phyloP scores from a whole-genome alignment of 1,140 invertebrate species.

The Solenopsis fugax region DNA sequence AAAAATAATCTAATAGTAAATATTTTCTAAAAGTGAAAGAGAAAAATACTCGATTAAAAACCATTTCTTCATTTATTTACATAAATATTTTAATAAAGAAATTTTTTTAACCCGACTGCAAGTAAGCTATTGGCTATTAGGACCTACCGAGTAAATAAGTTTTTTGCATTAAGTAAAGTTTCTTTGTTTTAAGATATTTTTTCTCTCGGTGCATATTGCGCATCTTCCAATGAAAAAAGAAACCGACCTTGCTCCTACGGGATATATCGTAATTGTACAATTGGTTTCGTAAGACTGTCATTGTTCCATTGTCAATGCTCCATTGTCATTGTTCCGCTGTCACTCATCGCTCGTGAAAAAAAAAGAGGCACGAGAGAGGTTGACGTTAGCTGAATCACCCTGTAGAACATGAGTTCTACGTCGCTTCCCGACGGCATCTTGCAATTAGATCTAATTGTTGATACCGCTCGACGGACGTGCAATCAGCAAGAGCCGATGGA shows the following conservation, averaged over 20 bases:
- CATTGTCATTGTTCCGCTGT: neutral
- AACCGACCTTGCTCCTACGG: neutral
- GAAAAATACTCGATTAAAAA: no score
- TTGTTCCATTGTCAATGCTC: neutral
- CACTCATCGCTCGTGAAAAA: neutral
- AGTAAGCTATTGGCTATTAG: no score
- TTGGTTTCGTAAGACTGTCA: slow-evolving; percentile 12
- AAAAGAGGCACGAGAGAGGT: neutral
- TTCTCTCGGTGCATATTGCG: no score
- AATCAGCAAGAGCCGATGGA: slow-evolving; percentile 11
- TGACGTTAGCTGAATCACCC: neutral
- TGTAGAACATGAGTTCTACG: slow-evolving; percentile 3
- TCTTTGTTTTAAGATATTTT: no score
- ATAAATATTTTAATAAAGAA: no score
- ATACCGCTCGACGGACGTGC: slow-evolving; percentile 47
- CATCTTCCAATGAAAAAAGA: no score
- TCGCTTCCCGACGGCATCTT: slow-evolving; percentile 25
- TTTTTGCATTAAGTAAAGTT: no score
- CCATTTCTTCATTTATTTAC: no score
- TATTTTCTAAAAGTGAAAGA: no score
- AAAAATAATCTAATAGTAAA: no score
- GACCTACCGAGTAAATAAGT: no score
- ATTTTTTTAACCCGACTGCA: no score
- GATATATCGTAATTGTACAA: slow-evolving; percentile 8
- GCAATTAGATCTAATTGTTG: slow-evolving; percentile 53